Evolutionary conservation across 2,888 invertebrate genomes (phyloP).

Genomic region (Rhorus exstirpatorius): DNA sequence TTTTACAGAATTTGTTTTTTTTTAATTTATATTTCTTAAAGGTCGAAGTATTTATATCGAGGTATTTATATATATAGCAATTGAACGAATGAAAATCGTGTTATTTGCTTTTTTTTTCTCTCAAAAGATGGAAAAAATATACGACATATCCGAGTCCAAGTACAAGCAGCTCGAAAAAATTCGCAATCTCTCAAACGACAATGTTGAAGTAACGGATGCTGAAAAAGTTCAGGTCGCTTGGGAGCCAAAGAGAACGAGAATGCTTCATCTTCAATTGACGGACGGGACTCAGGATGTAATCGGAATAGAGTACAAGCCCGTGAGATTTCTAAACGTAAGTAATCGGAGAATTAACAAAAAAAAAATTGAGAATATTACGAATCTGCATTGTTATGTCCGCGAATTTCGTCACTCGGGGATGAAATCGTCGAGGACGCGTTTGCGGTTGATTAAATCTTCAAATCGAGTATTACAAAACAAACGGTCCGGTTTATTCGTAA

Average conservation of each 20-base stretch:
- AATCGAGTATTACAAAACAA: too few species aligned
- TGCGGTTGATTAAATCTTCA: too few species aligned
- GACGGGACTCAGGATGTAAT: conserved; percentile 91
- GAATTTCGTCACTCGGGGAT: too few species aligned
- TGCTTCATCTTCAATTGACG: conserved; percentile 90
- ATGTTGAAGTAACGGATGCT: conserved; percentile 89
- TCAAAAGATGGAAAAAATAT: conserved; percentile 84
- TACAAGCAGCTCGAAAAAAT: conserved; percentile 85
- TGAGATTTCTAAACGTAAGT: conserved; percentile 88
- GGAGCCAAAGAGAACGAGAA: conserved; percentile 88
- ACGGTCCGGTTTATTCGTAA: too few species aligned
- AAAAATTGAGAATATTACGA: too few species aligned
- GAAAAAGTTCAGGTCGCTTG: conserved; percentile 87
- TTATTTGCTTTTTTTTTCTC: neutral
- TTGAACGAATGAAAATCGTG: too few species aligned
- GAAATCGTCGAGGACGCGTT: too few species aligned
- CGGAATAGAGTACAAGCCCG: conserved; percentile 91
- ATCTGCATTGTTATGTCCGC: too few species aligned
- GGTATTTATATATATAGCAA: too few species aligned
- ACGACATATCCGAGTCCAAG: conserved; percentile 85
- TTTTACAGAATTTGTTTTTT: too few species aligned
- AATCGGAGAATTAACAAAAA: neutral
- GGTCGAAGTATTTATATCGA: too few species aligned
- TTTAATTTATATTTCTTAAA: too few species aligned
- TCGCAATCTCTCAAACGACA: conserved; percentile 84